Evolutionary conservation across 1,140 invertebrate genomes (phyloP).

Genomic region (Cheumatopsyche charites): DNA sequence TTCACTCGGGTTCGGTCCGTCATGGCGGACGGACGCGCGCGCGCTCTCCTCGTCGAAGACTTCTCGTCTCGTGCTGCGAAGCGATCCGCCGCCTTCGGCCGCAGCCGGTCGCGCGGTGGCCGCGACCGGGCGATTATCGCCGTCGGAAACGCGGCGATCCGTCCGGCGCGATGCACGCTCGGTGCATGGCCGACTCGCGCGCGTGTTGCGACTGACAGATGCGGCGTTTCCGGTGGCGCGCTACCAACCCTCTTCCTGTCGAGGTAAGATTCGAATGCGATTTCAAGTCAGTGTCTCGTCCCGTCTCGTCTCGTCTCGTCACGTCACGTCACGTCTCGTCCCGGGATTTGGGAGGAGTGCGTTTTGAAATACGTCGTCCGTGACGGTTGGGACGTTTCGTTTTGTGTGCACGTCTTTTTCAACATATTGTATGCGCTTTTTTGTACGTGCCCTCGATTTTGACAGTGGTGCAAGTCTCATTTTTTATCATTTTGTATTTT

Average conservation of each 20-base stretch:
- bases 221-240: background rate
- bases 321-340: too few relatives aligned
- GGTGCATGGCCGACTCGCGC: background rate
- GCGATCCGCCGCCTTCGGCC: background rate
- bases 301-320: background rate
- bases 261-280: conserved; percentile 10
- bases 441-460: background rate
- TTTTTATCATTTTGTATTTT: too few relatives aligned
- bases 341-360: background rate
- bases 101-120: too few relatives aligned
- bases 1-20: conserved; percentile 28
- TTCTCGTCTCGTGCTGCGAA: background rate
- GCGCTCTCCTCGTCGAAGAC: background rate
- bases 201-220: background rate
- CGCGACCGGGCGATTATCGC: too few relatives aligned
- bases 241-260: background rate
- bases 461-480: too few relatives aligned
- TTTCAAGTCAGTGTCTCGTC: too few relatives aligned
- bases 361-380: background rate
- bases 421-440: background rate
- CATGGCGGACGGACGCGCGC: background rate
- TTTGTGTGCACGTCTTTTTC: background rate
- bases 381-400: background rate
- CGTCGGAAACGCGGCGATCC: background rate
- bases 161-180: background rate